These are phyloP conservation scores for Drosophila borborema DNA, from an alignment of 2,888 invertebrate genomes.

Conservation along the genomic window DNA sequence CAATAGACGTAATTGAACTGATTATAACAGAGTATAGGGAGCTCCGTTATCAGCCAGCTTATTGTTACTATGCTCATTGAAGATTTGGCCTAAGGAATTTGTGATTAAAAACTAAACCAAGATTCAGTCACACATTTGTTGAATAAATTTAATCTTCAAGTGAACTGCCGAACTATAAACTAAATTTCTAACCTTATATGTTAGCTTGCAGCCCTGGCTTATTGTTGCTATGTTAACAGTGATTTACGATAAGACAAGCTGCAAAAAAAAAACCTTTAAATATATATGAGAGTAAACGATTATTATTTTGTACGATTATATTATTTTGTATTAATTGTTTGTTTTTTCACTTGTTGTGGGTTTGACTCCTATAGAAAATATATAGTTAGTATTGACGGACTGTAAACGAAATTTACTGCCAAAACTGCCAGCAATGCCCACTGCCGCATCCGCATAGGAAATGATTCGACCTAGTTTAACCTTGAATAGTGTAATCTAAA, in stretches of 20 bases:
- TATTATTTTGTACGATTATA: too few relatives aligned
- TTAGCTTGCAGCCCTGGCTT: neutral
- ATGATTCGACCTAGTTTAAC: conserved; percentile 19
- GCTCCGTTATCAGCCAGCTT: conserved; percentile 34
- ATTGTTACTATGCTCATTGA: conserved; percentile 18
- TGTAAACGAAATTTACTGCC: conserved; percentile 4
- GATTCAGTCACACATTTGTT: neutral
- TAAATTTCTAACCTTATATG: neutral
- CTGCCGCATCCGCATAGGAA: conserved; percentile 56
- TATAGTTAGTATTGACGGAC: neutral
- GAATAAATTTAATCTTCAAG: neutral
- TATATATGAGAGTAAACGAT: too few relatives aligned
- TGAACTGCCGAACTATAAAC: neutral
- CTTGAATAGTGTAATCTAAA: conserved; percentile 22
- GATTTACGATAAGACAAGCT: neutral
- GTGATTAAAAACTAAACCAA: neutral
- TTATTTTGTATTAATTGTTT: too few relatives aligned
- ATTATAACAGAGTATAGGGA: conserved; percentile 9
- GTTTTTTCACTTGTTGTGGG: neutral
- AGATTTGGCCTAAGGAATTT: conserved; percentile 20
- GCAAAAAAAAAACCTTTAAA: neutral
- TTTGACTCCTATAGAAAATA: too few relatives aligned
- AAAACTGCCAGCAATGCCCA: conserved; percentile 15
- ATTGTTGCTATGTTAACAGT: neutral
- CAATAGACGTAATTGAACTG: conserved; percentile 16